Base-by-base conservation (phyloP, 2,113 vertebrate genomes). In the Pseudonaja textilis region DNA sequence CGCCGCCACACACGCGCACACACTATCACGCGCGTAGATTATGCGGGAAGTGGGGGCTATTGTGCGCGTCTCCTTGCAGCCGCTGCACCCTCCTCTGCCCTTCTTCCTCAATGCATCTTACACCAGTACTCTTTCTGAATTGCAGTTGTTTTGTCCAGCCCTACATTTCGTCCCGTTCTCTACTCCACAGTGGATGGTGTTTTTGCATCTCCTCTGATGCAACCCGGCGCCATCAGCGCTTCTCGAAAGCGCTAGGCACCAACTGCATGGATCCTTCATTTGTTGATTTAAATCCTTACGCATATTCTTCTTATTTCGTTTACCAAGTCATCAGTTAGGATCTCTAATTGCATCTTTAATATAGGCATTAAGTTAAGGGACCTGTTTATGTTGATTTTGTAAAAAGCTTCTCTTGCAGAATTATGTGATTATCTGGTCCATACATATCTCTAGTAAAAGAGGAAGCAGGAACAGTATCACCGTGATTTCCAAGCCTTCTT, bases 141-240 rank as follows among this genome's bases (percentile, higher is more conserved):
- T 12, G 34, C 61, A 14, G 39, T 18, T 69, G 45, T 54, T 55
- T 6, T 45, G 52, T 4, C 54, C 34, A 25, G 47, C 29, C 20
- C 16, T 55, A 16, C 59, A n/a, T 45, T 61, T 42, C n/a, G 11
- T 16, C 34, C 11, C 29, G 8, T 29, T 39, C 55, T 45, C 5
- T 8, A 45, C 22, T 54, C 25, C 25, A 2, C 52, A 64, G 18
- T 2, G 85, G 26, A 29, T n/a, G 45, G 18, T 42, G 91, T 8
- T 9, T 45, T 81, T 64, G 88, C 69, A 90, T 29, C 69, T 50
- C 42, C 69, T 89, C 92, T 52, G 88, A 61, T 90, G 88, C 92
- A 93, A 52, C 88, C 42, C 6, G 69, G 25, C 16, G 69, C 92
- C 52, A 85, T 85, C 92, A 29, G 22, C 42, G 1, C 26, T 22